A percentile compares a stretch with the other conserved stretches of the same genome.
Conservation (phyloP, 1,140 invertebrate genomes). For the Apis cerana region DNA sequence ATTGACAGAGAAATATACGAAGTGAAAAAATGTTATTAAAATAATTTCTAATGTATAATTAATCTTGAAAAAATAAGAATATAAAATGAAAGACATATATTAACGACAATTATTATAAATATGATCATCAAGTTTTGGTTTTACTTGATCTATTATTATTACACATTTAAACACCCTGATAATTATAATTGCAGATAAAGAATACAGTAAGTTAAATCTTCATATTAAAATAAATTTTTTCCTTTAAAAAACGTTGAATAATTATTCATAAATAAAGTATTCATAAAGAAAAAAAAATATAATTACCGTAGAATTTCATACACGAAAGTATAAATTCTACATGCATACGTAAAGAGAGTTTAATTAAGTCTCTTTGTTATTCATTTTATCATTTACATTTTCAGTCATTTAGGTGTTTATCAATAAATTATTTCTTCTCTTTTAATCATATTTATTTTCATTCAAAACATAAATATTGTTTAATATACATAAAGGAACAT, state of each 20-base stretch:
- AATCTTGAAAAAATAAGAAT: not conserved
- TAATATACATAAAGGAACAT: not conserved
- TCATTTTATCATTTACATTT: not conserved
- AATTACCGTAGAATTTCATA: not conserved
- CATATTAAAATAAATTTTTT: not conserved
- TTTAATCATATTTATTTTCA: not conserved
- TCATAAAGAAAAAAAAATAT: too few species aligned
- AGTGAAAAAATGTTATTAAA: not conserved
- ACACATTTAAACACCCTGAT: not conserved
- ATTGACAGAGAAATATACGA: too few species aligned
- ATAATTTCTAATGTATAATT: not conserved
- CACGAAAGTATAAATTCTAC: not conserved
- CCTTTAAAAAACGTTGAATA: too few species aligned
- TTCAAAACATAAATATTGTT: not conserved
- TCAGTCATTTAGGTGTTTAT: not conserved
- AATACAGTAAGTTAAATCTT: not conserved
- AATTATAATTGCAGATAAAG: not conserved
- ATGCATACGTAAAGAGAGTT: not conserved
- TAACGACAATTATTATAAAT: conserved; percentile 12
- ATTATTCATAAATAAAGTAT: too few species aligned
- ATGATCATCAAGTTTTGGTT: conserved; percentile 17
- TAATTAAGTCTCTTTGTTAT: not conserved
- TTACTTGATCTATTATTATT: not conserved
- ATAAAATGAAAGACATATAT: not conserved
- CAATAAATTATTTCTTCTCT: not conserved